These are phyloP conservation scores for Laticauda colubrina DNA, from an alignment of 2,113 vertebrate genomes.

Conservation along the genomic window DNA sequence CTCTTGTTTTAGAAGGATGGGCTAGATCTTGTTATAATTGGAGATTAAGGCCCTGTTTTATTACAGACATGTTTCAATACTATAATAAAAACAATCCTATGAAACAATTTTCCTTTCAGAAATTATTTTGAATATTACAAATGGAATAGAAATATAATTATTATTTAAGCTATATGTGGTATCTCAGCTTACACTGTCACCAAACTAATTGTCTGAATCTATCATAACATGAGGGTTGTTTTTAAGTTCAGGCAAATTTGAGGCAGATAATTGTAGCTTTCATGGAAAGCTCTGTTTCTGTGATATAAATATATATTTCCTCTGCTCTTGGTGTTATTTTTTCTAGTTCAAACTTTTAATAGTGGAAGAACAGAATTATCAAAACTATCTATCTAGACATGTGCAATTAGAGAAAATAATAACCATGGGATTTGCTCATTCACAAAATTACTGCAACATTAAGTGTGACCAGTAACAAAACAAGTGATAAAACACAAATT, in stretches of 20 bases:
- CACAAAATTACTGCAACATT: neutral
- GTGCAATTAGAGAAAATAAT: neutral
- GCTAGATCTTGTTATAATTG: neutral
- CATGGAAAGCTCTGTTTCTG: neutral
- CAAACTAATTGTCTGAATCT: neutral
- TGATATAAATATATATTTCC: neutral
- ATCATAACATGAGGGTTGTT: neutral
- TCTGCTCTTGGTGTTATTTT: conserved; percentile 4
- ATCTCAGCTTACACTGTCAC: neutral
- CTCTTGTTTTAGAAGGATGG: neutral
- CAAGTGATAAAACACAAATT: neutral
- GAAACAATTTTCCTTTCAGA: neutral
- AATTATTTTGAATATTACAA: neutral
- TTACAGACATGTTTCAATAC: neutral
- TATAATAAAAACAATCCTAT: neutral
- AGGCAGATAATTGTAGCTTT: neutral
- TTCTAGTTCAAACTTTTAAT: conserved; percentile 19
- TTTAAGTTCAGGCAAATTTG: neutral
- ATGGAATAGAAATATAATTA: neutral
- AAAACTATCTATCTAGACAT: neutral
- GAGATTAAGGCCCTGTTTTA: neutral
- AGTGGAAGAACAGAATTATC: neutral
- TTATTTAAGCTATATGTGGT: neutral
- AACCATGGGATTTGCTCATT: neutral
- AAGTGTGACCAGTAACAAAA: neutral